These are phyloP conservation scores for Scolopax mira DNA, from an alignment of 2,113 vertebrate species.

Conservation along the genomic window DNA sequence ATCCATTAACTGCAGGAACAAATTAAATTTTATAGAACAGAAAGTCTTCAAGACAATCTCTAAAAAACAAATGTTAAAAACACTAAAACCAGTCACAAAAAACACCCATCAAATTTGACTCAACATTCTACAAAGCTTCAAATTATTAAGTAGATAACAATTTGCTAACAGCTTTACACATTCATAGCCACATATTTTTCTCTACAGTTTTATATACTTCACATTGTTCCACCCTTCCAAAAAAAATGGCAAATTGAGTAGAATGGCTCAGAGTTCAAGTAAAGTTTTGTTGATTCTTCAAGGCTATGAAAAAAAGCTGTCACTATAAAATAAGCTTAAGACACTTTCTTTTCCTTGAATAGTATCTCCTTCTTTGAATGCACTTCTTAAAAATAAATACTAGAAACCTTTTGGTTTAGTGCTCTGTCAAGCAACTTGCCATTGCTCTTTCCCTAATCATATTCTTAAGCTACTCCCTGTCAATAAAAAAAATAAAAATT, in stretches of 20 bases:
- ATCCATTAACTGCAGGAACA: not conserved
- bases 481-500: not conserved
- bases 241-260: not conserved
- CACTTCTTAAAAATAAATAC: not conserved
- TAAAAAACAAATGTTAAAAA: conserved; percentile 1
- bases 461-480: not conserved
- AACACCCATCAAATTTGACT: not conserved
- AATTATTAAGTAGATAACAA: not conserved
- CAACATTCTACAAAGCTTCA: not conserved
- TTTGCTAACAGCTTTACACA: not conserved
- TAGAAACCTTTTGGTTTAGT: not conserved
- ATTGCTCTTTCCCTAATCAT: not conserved
- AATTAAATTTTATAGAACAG: not conserved
- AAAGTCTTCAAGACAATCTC: not conserved
- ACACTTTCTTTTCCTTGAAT: not conserved
- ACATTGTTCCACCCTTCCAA: not conserved
- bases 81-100: not conserved
- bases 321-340: not conserved
- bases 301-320: not conserved
- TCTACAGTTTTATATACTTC: not conserved
- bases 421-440: not conserved
- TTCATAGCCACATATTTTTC: not conserved
- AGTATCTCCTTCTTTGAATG: not conserved
- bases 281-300: not conserved
- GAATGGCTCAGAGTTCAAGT: not conserved